phyloP scores from a whole-genome alignment of 2,888 invertebrate species.

The Escarpia spicata region DNA sequence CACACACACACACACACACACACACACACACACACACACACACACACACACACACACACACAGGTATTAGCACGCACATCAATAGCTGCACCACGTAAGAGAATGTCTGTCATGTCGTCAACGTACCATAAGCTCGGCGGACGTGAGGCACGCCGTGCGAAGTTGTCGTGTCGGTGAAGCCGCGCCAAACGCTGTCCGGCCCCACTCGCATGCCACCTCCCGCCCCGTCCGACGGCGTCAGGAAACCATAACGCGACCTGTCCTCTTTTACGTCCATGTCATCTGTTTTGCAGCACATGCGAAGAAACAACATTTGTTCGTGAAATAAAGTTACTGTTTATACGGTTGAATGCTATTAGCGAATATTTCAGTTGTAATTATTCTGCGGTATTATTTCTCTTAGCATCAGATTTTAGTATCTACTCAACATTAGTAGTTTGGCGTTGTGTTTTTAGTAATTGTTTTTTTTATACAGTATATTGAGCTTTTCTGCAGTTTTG shows the following conservation, averaged over 20 bases:
- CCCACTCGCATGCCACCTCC: neutral
- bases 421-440: neutral
- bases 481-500: too few relatives aligned
- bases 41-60: too few relatives aligned
- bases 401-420: neutral
- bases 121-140: neutral
- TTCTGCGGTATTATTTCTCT: neutral
- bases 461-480: too few relatives aligned
- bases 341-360: neutral
- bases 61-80: too few relatives aligned
- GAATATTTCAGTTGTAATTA: neutral
- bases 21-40: too few relatives aligned
- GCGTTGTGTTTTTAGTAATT: too few relatives aligned
- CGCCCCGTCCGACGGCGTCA: too few relatives aligned
- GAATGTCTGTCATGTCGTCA: neutral
- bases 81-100: too few relatives aligned
- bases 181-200: neutral
- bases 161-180: slow-evolving; percentile 1
- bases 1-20: too few relatives aligned
- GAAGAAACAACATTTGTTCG: neutral
- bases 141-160: slow-evolving; percentile 3
- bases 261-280: neutral
- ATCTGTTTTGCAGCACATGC: neutral
- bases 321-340: neutral
- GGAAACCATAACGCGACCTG: neutral